Conservation (phyloP, 2,113 vertebrate species). For the Hyperoodon ampullatus region DNA sequence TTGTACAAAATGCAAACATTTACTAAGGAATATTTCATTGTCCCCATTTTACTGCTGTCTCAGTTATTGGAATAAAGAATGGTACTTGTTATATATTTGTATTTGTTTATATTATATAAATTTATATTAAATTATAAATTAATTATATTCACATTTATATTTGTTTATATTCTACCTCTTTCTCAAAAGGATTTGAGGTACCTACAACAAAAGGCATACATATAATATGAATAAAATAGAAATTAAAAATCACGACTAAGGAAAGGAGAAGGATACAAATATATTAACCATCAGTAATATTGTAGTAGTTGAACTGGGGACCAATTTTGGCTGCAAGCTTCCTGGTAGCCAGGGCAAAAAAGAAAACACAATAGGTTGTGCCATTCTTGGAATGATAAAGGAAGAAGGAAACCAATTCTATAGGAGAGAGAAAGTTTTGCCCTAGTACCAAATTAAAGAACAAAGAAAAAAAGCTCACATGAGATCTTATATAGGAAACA, state of each 20-base stretch:
- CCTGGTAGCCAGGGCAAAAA: constrained; percentile 1
- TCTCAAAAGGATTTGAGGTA: not conserved
- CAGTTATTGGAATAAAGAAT: not conserved
- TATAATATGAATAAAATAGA: constrained; percentile 33
- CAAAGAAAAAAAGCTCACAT: not conserved
- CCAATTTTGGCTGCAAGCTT: constrained; percentile 15
- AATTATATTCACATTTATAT: constrained; percentile 6
- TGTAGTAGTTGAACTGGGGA: not conserved
- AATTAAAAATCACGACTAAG: constrained; percentile 1
- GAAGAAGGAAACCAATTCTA: not conserved
- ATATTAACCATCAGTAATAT: not conserved
- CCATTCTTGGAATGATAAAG: constrained; percentile 4
- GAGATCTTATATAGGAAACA: not conserved
- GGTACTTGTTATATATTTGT: not conserved
- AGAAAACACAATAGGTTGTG: not conserved
- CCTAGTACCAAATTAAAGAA: not conserved
- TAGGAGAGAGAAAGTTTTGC: not conserved
- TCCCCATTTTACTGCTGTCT: not conserved
- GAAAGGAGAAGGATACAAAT: not conserved
- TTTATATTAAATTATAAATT: not conserved
- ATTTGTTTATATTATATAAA: constrained; percentile 5
- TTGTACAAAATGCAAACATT: not conserved
- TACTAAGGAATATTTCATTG: not conserved
- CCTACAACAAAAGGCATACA: not conserved
- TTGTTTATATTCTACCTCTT: not conserved